Evolutionary conservation across 2,113 vertebrate genomes (phyloP), one percentile per base, ranked within the genome.

Genomic region (Tychaedon coryphoeus): DNA sequence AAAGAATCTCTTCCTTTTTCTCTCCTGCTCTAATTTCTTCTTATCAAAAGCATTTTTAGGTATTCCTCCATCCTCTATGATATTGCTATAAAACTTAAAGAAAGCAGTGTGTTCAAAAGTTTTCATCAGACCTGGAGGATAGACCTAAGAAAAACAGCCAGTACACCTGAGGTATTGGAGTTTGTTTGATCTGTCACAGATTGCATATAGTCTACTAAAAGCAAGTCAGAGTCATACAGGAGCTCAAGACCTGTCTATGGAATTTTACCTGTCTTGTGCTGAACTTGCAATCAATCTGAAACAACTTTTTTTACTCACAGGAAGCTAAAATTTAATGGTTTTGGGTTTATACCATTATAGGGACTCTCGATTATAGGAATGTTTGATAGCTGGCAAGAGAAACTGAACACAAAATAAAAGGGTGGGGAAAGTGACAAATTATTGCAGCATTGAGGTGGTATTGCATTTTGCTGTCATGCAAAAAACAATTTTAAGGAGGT

Each of bases 171-270:
- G 42, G 45, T 86, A 62, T 1, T 76, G 58, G 7, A 42, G 50
- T 58, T 72, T 76, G 18, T 92, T 90, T 95, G 66, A 90, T 92
- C 67, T 95, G 78, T 73, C 58, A 45, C 76, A 77, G 29, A 69
- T 50, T 80, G 38, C 50, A 85, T 33, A 14, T 11, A 83, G 28
- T 57, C 33, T 24, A 54, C 42, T 69, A 57, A 93, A 90, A 88
- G 38, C 74, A 60, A 91, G 23, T 6, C 56, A 76, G 33, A 79
- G 42, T 82, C 7, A 61, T 76, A 76, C 12, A 50, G 43, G 47
- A 75, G 28, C 74, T 69, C 45, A 90, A 45, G 79, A 76, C 38
- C 18, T 92, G 58, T 85, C 62, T 90, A 75, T 73, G 67, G 88
- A 77, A 88, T 91, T 88, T 86, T 62, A 47, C n/a, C 23, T 54